Evolutionary conservation across 2,888 invertebrate genomes (phyloP).

Genomic region (Bellardia pandia): DNA sequence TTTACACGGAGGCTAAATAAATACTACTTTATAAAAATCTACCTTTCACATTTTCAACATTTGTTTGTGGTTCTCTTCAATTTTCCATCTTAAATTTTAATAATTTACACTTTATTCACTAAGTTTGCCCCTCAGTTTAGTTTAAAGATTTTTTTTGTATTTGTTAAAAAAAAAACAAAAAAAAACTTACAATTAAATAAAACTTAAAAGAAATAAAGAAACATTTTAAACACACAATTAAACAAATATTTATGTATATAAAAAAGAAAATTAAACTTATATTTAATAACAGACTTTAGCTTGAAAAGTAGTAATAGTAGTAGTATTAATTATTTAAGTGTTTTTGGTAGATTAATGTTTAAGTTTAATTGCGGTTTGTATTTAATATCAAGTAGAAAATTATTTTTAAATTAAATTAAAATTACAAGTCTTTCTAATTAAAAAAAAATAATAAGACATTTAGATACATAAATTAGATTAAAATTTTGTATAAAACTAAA

Average conservation of each 20-base stretch:
- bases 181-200: constrained; percentile 48
- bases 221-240: constrained; percentile 29
- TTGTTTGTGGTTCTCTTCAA: neutral
- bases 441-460: constrained; percentile 36
- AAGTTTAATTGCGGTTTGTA: constrained; percentile 2
- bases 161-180: neutral
- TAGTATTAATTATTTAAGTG: neutral
- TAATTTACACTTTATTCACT: constrained; percentile 15
- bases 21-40: constrained; percentile 5
- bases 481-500: constrained; percentile 24
- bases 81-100: neutral
- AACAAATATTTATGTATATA: constrained; percentile 1
- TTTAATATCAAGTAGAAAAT: constrained; percentile 52
- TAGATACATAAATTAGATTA: constrained; percentile 24
- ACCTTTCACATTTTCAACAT: neutral
- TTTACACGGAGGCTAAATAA: neutral
- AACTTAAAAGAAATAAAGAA: constrained; percentile 50
- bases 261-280: constrained; percentile 3
- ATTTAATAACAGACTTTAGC: constrained; percentile 14
- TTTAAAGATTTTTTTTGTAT: constrained; percentile 36
- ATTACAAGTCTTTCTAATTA: constrained; percentile 32
- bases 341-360: constrained; percentile 15
- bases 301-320: neutral
- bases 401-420: constrained; percentile 41
- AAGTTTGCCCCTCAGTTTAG: neutral